phyloP scores from a whole-genome alignment of 2,797 vertebrate genomes.

The Tachyglossus aculeatus region DNA sequence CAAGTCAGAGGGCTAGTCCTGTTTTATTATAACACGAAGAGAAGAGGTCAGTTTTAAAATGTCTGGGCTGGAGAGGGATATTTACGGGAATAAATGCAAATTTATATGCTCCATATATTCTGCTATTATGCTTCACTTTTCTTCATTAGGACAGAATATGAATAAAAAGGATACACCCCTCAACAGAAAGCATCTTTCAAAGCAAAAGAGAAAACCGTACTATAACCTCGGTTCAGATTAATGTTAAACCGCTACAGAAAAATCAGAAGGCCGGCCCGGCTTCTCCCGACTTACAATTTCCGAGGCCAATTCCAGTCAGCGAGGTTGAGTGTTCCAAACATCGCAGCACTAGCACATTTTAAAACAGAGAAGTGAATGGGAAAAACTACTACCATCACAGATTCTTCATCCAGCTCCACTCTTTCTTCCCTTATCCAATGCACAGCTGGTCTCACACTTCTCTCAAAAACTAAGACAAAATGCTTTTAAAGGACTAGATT shows the following conservation, averaged over 20 bases:
- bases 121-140: too few relatives aligned
- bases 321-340: background rate
- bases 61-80: too few relatives aligned
- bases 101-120: too few relatives aligned
- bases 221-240: background rate
- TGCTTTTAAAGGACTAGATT: constrained; percentile 20
- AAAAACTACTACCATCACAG: background rate
- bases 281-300: background rate
- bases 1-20: too few relatives aligned
- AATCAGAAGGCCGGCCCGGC: background rate
- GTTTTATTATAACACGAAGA: too few relatives aligned
- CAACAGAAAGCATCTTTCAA: background rate
- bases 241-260: background rate
- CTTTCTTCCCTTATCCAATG: background rate
- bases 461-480: constrained; percentile 9
- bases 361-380: background rate
- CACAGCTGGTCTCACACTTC: constrained; percentile 32
- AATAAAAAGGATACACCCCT: too few relatives aligned
- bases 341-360: background rate
- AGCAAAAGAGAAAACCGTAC: background rate
- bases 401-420: background rate
- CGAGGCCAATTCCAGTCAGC: background rate
- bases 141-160: too few relatives aligned
- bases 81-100: too few relatives aligned
- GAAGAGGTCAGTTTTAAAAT: too few relatives aligned